Conservation (phyloP, 2,113 vertebrate species). For the Naja naja region DNA sequence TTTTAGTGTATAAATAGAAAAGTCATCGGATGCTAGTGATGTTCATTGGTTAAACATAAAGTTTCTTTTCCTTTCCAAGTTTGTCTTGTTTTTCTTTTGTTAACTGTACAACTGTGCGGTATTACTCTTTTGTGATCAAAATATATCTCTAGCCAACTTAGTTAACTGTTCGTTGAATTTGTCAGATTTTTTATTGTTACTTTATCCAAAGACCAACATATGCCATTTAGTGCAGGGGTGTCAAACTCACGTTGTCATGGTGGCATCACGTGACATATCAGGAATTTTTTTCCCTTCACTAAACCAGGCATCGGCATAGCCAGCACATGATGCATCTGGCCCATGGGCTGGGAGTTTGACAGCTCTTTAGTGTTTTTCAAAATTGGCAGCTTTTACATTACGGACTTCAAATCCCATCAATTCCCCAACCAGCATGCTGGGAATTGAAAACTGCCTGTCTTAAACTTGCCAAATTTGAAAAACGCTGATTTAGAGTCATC, state of each 20-base stretch:
- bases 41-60: constrained; percentile 32
- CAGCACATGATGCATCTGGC: too few species aligned
- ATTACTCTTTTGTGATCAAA: not conserved
- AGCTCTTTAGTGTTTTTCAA: not conserved
- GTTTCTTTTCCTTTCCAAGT: not conserved
- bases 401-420: not conserved
- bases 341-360: too few species aligned
- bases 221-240: not conserved
- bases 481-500: not conserved
- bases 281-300: too few species aligned
- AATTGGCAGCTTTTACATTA: not conserved
- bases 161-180: not conserved
- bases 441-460: not conserved
- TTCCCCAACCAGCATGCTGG: not conserved
- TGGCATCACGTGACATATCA: too few species aligned
- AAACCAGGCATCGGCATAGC: too few species aligned
- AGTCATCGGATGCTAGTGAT: constrained; percentile 20
- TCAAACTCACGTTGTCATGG: too few species aligned
- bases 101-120: not conserved
- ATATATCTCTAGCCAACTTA: not conserved
- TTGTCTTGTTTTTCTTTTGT: not conserved
- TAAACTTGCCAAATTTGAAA: not conserved
- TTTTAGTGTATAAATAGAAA: constrained; percentile 47
- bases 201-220: not conserved
- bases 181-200: not conserved